Evolutionary conservation across 2,888 invertebrate genomes (phyloP), one percentile per base, ranked within the genome.

Genomic region (Leistus spinibarbis): DNA sequence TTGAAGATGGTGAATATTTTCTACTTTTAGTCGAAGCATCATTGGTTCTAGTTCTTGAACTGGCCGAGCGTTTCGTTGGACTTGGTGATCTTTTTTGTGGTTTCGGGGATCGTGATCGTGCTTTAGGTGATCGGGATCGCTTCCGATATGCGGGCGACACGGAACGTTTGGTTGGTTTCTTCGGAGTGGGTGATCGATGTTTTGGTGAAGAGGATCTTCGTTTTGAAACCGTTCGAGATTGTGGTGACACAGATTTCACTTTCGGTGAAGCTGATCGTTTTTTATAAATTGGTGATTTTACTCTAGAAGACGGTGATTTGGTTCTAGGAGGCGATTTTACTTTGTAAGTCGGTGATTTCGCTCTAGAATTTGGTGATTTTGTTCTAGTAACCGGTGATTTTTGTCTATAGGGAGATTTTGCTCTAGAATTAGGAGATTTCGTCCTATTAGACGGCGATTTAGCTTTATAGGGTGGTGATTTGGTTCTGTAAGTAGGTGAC

Each of bases 161-260:
- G 10, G 68, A 68, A n/a, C 53, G 27, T 22, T 53, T 66, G 79
- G 77, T 54, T 83, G 80, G 77, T 80, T 82, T 77, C 81, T 82
- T 23, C 23, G 64, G 64, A 1, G 64, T 17, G 4, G 40, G 66
- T 62, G 24, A 56, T 56, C 54, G 62, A 20, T 24, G 24, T 64
- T 69, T 76, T 24, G 74, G 63, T 20, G 23, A 27, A 19, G 7
- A 10, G 10, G 64, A 63, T 16, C 63, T 71, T 9, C 27, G 54
- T 72, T 56, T 65, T 10, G 72, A 66, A 4, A 57, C 60, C 20
- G 40, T 23, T 16, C 54, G 22, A 56, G 10, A 20, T 16, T 62
- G 10, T 17, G 64, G 64, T 20, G 64, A 17, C 17, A 17, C 13
- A 40, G 54, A 56, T 56, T 54, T 73, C 20, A 56, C 69, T 60